phyloP scores from a whole-genome alignment of 92 coral and sea anemone genomes.

The Desmophyllum pertusum region DNA sequence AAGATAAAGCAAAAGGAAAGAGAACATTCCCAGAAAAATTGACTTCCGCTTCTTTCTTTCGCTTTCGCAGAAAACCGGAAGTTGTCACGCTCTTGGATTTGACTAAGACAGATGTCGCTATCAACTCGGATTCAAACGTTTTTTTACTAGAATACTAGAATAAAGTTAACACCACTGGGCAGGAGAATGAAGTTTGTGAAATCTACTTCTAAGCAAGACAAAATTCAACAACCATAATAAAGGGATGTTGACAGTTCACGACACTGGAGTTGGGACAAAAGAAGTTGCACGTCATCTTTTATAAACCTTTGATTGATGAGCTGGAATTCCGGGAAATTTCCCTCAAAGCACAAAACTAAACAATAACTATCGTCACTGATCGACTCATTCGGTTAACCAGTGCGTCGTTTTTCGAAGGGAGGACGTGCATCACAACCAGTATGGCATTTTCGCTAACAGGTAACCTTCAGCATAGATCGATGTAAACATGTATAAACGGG shows the following conservation, averaged over 20 bases:
- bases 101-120: no score
- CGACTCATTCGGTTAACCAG: neutral
- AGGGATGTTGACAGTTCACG: neutral
- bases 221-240: neutral
- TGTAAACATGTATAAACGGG: neutral
- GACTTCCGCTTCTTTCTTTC: conserved; percentile 19
- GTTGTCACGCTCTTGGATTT: conserved; percentile 10
- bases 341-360: no score
- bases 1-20: neutral
- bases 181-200: neutral
- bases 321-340: conserved; percentile 26
- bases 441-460: conserved; percentile 12
- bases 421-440: neutral
- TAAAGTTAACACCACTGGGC: neutral
- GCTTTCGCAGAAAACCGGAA: conserved; percentile 32
- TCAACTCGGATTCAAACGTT: no score
- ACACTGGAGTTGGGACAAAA: no score
- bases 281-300: neutral
- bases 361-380: neutral
- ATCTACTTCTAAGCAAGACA: neutral
- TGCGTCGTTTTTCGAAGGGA: neutral
- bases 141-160: no score
- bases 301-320: neutral
- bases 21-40: neutral
- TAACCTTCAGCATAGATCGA: neutral